Percentiles rank a stretch among this genome's conserved stretches.
phyloP scores from a whole-genome alignment of 2,888 invertebrate genomes.

The Exocentrus adspersus region DNA sequence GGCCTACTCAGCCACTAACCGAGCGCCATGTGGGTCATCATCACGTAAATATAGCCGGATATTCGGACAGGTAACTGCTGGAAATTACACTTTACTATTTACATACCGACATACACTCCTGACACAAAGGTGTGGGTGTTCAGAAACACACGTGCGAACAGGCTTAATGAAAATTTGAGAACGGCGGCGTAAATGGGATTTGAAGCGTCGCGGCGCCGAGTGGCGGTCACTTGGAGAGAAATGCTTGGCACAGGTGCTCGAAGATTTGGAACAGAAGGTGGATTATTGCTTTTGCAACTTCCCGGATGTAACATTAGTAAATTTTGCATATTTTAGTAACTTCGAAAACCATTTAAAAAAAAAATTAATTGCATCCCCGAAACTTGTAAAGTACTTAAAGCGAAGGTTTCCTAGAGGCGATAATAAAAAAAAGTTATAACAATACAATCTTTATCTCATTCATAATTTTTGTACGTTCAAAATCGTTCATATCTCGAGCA shows the following conservation, averaged over 20 bases:
- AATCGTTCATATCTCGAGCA: too few relatives aligned
- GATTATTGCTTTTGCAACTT: too few relatives aligned
- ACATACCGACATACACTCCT: slow-evolving; percentile 1
- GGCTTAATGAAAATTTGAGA: slow-evolving; percentile 54
- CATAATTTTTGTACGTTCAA: too few relatives aligned
- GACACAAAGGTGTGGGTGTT: slow-evolving; percentile 38
- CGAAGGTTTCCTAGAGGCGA: too few relatives aligned
- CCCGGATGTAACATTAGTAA: too few relatives aligned
- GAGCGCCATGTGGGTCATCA: slow-evolving; percentile 14
- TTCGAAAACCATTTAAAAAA: too few relatives aligned
- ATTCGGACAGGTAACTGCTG: slow-evolving; percentile 17
- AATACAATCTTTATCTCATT: too few relatives aligned
- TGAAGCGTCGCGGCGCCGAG: slow-evolving; percentile 42
- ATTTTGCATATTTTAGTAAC: too few relatives aligned
- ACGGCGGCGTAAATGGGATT: slow-evolving; percentile 46
- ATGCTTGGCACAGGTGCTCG: slow-evolving; percentile 12
- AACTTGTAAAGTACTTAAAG: too few relatives aligned
- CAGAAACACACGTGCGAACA: slow-evolving; percentile 49
- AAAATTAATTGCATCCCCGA: too few relatives aligned
- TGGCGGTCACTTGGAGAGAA: slow-evolving; percentile 32
- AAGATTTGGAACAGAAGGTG: not conserved
- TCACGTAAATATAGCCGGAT: slow-evolving; percentile 18
- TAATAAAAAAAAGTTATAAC: too few relatives aligned
- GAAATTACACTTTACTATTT: slow-evolving; percentile 5
- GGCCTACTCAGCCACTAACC: slow-evolving; percentile 15